Percentiles rank a stretch among this genome's conserved stretches.
Evolutionary conservation across 2,888 invertebrate species (phyloP).

Genomic region (Ecliptopera silaceata): DNA sequence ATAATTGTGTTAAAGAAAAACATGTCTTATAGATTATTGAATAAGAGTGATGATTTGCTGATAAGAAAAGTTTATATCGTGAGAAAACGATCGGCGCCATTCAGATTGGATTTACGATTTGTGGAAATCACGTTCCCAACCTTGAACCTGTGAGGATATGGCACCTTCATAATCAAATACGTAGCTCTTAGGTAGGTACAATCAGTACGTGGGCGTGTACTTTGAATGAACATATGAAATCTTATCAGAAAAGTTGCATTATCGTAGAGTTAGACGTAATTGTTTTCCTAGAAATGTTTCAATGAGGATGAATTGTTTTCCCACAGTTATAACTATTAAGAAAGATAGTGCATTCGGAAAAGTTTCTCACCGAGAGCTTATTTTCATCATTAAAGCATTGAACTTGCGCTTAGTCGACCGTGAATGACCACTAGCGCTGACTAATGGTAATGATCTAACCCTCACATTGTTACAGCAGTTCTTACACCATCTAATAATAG

Average conservation of each 20-base stretch:
- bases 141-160: constrained; percentile 74
- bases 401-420: constrained; percentile 20
- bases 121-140: constrained; percentile 75
- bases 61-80: constrained; percentile 51
- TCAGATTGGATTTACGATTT: constrained; percentile 76
- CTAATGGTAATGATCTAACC: constrained; percentile 26
- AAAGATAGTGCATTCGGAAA: constrained; percentile 4
- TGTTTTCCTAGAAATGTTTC: constrained; percentile 6
- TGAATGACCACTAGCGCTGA: constrained; percentile 19
- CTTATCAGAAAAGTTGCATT: too few relatives aligned
- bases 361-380: constrained; percentile 6
- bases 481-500: constrained; percentile 28
- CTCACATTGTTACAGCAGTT: constrained; percentile 17
- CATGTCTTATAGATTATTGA: constrained; percentile 38
- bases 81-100: constrained; percentile 70
- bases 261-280: too few relatives aligned
- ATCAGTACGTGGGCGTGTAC: background rate
- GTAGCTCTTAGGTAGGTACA: too few relatives aligned
- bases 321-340: constrained; percentile 10
- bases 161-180: constrained; percentile 49
- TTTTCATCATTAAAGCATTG: constrained; percentile 23
- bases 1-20: constrained; percentile 41
- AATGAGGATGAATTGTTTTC: constrained; percentile 10
- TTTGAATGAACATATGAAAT: too few relatives aligned
- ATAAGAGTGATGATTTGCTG: constrained; percentile 38